A percentile compares a stretch with the other conserved stretches of the same genome.
Evolutionary conservation across 2,797 vertebrate species (phyloP).

Genomic region (Anguilla marmorata): DNA sequence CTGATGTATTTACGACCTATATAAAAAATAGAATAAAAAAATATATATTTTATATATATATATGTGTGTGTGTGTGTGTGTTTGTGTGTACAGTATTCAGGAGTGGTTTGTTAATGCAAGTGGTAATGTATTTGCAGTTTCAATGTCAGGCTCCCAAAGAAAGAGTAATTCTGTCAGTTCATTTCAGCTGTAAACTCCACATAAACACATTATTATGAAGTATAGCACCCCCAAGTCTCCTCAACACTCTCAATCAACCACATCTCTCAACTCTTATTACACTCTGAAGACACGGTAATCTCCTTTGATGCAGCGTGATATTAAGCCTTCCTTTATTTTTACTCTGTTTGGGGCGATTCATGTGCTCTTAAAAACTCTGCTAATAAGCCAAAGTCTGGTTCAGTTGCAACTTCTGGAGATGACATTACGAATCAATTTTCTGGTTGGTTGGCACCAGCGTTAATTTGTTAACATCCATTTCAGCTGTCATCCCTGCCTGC

Average conservation of each 20-base stretch:
- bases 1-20: background rate
- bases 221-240: background rate
- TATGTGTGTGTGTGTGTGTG: too few species aligned
- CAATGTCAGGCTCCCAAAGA: background rate
- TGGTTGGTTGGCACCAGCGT: background rate
- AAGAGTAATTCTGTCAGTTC: background rate
- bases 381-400: slow-evolving; percentile 14
- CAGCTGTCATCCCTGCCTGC: slow-evolving; percentile 9
- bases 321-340: background rate
- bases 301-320: background rate
- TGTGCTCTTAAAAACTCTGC: background rate
- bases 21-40: background rate
- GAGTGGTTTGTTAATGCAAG: background rate
- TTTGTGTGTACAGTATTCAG: background rate
- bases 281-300: background rate
- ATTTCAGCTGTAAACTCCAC: background rate
- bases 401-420: background rate
- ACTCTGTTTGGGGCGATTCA: background rate
- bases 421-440: background rate
- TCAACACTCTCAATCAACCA: slow-evolving; percentile 3
- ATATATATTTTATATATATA: too few species aligned
- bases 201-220: background rate
- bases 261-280: background rate
- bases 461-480: slow-evolving; percentile 17
- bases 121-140: background rate